phyloP scores from a whole-genome alignment of 1,140 invertebrate species.

The Subanguina moxae region DNA sequence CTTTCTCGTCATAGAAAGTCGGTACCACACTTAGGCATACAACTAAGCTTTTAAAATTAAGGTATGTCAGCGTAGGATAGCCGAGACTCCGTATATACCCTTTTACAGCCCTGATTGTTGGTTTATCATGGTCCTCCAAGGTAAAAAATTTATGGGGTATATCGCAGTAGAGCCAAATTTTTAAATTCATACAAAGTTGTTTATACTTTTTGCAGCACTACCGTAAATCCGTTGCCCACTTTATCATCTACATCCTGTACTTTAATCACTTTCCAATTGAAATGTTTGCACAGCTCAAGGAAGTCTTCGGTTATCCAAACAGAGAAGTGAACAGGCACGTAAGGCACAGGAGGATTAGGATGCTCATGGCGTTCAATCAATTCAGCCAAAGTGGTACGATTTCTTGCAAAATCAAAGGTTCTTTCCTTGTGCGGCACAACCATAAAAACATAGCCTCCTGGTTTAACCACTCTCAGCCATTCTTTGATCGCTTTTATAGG shows the following conservation, averaged over 20 bases:
- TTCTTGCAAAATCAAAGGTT: conserved; percentile 2
- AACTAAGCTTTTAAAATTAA: too few species aligned
- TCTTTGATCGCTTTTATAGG: conserved; percentile 22
- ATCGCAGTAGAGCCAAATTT: too few species aligned
- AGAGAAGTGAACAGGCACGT: conserved; percentile 5
- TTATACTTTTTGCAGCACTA: conserved; percentile 2
- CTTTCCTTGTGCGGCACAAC: conserved; percentile 12
- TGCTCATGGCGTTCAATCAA: conserved; percentile 14
- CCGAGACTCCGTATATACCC: too few species aligned
- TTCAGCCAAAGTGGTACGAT: conserved; percentile 17
- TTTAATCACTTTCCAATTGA: conserved; percentile 15
- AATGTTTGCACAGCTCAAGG: conserved; percentile 17
- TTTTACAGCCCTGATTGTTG: too few species aligned
- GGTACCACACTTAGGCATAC: too few species aligned
- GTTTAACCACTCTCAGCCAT: conserved; percentile 15
- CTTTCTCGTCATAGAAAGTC: too few species aligned
- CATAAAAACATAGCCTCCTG: conserved; percentile 20
- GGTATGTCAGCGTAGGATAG: too few species aligned
- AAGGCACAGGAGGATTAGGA: conserved; percentile 2
- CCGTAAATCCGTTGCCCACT: conserved; percentile 19
- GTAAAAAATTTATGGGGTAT: too few species aligned
- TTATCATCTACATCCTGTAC: conserved; percentile 17
- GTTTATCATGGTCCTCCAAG: too few species aligned
- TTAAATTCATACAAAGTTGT: too few species aligned
- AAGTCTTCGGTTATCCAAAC: conserved; percentile 25